These are phyloP conservation scores for Dendrolimus punctatus DNA, from an alignment of 1,140 invertebrate genomes.

Conservation along the genomic window DNA sequence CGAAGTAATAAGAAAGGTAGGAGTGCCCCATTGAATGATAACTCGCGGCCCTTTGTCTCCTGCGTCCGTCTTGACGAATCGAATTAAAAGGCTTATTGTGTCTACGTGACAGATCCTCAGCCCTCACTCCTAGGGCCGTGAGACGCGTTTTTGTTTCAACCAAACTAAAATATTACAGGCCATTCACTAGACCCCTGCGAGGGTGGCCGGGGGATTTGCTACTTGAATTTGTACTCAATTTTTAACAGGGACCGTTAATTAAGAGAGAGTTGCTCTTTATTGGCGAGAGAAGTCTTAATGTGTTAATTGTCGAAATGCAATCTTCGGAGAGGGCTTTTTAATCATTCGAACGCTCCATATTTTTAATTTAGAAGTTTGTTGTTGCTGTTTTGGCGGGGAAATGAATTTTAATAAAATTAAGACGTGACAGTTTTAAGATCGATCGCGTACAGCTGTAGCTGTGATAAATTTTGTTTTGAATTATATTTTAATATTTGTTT, in stretches of 20 bases:
- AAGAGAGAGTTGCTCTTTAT: conserved; percentile 65
- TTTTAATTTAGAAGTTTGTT: conserved; percentile 44
- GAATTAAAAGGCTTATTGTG: conserved; percentile 73
- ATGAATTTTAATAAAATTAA: conserved; percentile 3
- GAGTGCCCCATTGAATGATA: conserved; percentile 71
- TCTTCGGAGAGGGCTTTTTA: conserved; percentile 57
- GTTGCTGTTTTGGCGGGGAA: conserved; percentile 17
- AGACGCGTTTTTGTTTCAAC: conserved; percentile 57
- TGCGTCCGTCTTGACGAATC: conserved; percentile 68
- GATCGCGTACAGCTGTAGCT: no score
- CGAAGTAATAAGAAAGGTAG: conserved; percentile 68
- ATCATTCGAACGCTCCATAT: conserved; percentile 58
- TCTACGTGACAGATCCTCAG: conserved; percentile 63
- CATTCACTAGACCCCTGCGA: conserved; percentile 60
- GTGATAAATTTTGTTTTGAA: conserved; percentile 1
- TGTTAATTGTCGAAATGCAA: conserved; percentile 71
- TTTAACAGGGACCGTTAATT: conserved; percentile 69
- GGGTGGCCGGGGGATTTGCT: conserved; percentile 45
- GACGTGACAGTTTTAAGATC: no score
- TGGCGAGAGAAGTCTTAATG: conserved; percentile 63
- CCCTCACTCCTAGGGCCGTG: conserved; percentile 28
- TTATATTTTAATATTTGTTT: conserved; percentile 4
- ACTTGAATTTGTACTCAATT: conserved; percentile 72
- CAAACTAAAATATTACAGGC: conserved; percentile 71
- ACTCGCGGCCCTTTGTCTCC: conserved; percentile 62